Base-by-base conservation (phyloP, 2,113 vertebrate genomes). In the Theropithecus gelada region DNA sequence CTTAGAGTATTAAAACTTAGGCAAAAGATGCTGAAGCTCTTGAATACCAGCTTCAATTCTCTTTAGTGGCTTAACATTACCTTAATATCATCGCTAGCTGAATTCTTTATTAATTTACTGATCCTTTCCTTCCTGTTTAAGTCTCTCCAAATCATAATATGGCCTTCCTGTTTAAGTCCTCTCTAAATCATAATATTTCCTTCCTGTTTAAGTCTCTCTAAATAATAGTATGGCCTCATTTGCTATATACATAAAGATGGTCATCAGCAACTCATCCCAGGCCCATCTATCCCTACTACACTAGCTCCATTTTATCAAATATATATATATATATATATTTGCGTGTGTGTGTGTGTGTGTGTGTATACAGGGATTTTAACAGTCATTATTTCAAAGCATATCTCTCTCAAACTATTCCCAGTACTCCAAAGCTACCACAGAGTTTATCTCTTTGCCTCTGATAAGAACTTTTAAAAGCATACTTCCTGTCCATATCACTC, bases 251-350 rank as follows among this genome's bases (percentile, higher is more conserved):
- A 43, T 32, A 86, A 32, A 79, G 40, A 50, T 0, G 7, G 13
- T 35, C 4, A 16, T n/a, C 35, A 30, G n/a, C 18, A 48, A 22
- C 11, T 61, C 14, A 40, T 7, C 12, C 7, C 2, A 35, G 1
- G 1, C 23, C 4, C 25, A 8, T 4, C 20, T 23, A 1, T 10
- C 3, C 32, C 66, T 50, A 76, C 14, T 5, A 4, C 0, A 17
- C 18, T 2, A 52, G 10, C 20, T 52, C 16, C 7, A 57, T 68
- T 80, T 43, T 14, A 14, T 83, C 30, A 72, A 1, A 72, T 35
- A 18, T 18, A 32, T 43, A 43, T 38, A 57, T 13, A 43, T 11
- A 61, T 30, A 30, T 64, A 64, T 61, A 61, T 61, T 27, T 11
- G 61, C 61, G 3, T 78, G 66, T 73, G 9, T 73, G 8, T 72